Evolutionary conservation across 2,113 vertebrate genomes (phyloP), one percentile per base, ranked within the genome.

Genomic region (Rallus limicola): DNA sequence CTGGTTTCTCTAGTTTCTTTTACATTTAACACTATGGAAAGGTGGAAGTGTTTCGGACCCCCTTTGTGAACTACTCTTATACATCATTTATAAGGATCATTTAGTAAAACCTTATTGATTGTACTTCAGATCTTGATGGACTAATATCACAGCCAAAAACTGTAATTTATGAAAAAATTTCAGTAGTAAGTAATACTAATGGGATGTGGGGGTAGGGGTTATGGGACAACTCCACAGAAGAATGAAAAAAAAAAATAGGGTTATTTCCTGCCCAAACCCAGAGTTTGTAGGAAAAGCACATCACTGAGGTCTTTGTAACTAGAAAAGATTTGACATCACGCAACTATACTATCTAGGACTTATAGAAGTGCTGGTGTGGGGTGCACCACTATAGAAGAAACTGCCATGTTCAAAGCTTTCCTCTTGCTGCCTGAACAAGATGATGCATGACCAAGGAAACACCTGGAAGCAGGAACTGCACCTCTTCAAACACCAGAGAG

Each of bases 31-130:
- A 8, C 21, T 65, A 44, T 13, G 67, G 83, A 68, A 82, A 85
- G 65, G 62, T 62, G 6, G 13, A 91, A 62, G 23, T 82, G 50
- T 75, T 87, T 90, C 42, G 80, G 63, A 82, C 12, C 28, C 71
- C 67, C 55, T 75, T 65, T 56, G 67, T 62, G 40, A 93, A 48
- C 31, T 48, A 21, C 44, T 69, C 25, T 59, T 72, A 70, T 34
- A 38, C 10, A 50, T 68, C n/a, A 75, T 91, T 93, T 94, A 48
- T 53, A 82, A 87, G 70, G 58, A n/a, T 50, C 60, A 42, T 62
- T 85, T 72, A 71, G 67, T 72, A 87, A 89, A 91, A 82, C n/a
- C 33, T 76, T 48, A 87, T 31, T 85, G 69, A 76, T 90, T 91
- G 74, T 28, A 52, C 55, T 44, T 87, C 69, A 36, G 58, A 79